Base-by-base conservation (phyloP, 2,888 invertebrate genomes). In the Brachyptera risi region DNA sequence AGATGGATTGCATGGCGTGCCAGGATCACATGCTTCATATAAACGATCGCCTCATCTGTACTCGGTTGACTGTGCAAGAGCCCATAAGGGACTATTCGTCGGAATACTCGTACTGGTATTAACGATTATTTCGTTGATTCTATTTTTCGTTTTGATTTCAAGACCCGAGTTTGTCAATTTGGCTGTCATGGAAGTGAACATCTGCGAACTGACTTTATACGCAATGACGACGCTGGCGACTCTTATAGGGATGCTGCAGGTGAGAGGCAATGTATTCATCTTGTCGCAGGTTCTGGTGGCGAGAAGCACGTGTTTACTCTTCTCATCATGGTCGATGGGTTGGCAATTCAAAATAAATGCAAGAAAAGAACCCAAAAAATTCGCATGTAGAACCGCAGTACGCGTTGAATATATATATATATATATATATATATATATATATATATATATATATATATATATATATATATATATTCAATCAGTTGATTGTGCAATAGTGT, bases 61-160 rank as follows among this genome's bases (percentile, higher is more conserved):
- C 75, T 92, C 92, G 58, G 94, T 96, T 3, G 96, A 96, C 73
- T 96, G 96, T 74, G 92, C 94, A 0, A 82, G 92, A 63, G 94
- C 96, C 0, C 95, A 95, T 76, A 93, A 93, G 75, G 95, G 95
- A 0, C 81, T 96, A 3, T 96, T 96, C 74, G 87, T 93, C 65
- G 94, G 94, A 38, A 92, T 93, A 64, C 77, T 93, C 42, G 86
- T 93, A 49, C 80, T 95, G 47, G 94, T 95, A 17, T 79, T 94
- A 49, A 92, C 94, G 19, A 93, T 95, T 68, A 94, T 95, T 71
- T 92, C 93, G 2, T 79, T 95, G 58, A 93, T 96, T 67, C 79
- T 94, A 37, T 95, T 95, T 77, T 94, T 94, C 73, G 94, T 95
- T 40, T 80, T 95, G 26, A 89, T 92, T 67, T 86, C 88, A 4